These are phyloP conservation scores for Harpalus rubripes DNA, from an alignment of 2,888 invertebrate genomes.

Conservation along the genomic window DNA sequence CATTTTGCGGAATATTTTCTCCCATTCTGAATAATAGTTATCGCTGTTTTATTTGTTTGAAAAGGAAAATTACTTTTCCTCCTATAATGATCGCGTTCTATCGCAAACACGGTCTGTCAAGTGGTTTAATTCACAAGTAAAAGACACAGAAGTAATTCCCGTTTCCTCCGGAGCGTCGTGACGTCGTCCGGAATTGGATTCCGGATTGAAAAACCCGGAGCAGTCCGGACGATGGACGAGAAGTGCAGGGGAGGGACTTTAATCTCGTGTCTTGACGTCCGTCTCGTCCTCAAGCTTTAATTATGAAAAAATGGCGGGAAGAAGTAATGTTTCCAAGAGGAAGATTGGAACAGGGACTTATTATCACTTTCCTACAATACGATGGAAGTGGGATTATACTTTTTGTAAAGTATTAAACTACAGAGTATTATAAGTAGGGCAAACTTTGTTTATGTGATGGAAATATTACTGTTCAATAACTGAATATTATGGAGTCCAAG, in stretches of 20 bases:
- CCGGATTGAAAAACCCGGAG: constrained; percentile 51
- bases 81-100: neutral
- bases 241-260: constrained; percentile 26
- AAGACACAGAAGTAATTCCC: constrained; percentile 55
- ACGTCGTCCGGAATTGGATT: constrained; percentile 48
- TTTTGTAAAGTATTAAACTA: neutral
- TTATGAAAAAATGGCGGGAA: constrained; percentile 49
- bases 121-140: constrained; percentile 49
- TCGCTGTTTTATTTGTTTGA: neutral
- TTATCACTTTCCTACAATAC: constrained; percentile 1
- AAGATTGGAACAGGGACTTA: constrained; percentile 10
- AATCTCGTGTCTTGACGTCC: constrained; percentile 46
- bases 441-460: too few relatives aligned
- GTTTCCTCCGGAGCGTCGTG: constrained; percentile 6
- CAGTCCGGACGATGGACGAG: constrained; percentile 5
- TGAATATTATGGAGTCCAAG: too few relatives aligned
- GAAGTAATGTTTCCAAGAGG: constrained; percentile 10
- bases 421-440: neutral
- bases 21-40: neutral
- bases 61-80: neutral
- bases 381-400: neutral
- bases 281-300: constrained; percentile 41
- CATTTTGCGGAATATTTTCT: neutral
- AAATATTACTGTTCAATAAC: too few relatives aligned
- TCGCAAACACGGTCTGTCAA: constrained; percentile 35